Evolutionary conservation across 2,797 vertebrate genomes (phyloP).

Genomic region (Manis javanica): DNA sequence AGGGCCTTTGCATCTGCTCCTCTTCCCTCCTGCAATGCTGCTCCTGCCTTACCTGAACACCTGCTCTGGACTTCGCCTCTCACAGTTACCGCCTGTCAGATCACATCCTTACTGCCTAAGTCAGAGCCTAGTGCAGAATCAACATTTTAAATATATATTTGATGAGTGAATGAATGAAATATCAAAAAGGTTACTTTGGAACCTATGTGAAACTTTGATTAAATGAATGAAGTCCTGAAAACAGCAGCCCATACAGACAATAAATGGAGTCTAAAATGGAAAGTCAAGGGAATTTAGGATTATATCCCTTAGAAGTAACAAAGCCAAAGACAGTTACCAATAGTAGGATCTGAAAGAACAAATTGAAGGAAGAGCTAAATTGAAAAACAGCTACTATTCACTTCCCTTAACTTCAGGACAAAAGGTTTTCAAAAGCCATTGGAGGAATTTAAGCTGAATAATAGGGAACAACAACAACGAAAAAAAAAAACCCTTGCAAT

Average conservation of each 20-base stretch:
- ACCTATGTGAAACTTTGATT: conserved; percentile 28
- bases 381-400: conserved; percentile 36
- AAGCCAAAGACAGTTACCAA: background rate
- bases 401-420: background rate
- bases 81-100: background rate
- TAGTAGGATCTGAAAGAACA: background rate
- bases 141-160: background rate
- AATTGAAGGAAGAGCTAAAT: conserved; percentile 23
- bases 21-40: rapidly evolving
- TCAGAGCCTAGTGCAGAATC: background rate
- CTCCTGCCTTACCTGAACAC: background rate
- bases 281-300: conserved; percentile 5
- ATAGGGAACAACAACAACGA: background rate
- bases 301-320: background rate
- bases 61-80: background rate
- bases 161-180: background rate
- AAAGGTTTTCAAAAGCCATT: conserved; percentile 39
- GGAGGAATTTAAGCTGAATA: conserved; percentile 20
- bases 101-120: background rate
- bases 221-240: conserved; percentile 35
- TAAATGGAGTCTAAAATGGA: conserved; percentile 18
- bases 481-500: background rate
- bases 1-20: background rate
- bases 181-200: background rate
- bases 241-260: background rate